phyloP scores from a whole-genome alignment of 2,888 invertebrate genomes.

The Lochmaea capreae region DNA sequence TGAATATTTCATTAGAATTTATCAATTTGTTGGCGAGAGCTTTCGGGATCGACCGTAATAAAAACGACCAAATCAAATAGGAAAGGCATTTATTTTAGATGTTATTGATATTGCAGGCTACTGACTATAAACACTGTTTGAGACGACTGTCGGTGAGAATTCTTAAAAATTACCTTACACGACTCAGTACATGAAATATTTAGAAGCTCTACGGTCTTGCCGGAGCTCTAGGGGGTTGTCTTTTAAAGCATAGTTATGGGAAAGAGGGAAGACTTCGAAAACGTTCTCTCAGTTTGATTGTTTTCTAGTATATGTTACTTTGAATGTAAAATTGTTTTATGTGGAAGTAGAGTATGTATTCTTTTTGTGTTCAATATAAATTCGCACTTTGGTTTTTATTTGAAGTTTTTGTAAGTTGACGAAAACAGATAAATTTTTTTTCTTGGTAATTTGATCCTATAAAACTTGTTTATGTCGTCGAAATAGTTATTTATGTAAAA shows the following conservation, averaged over 20 bases:
- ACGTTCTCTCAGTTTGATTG: conserved; percentile 36
- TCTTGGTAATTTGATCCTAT: too few relatives aligned
- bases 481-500: too few relatives aligned
- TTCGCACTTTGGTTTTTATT: conserved; percentile 24
- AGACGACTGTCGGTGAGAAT: conserved; percentile 60
- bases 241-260: conserved; percentile 41
- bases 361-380: conserved; percentile 15
- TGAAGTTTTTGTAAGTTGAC: neutral
- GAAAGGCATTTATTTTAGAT: conserved; percentile 59
- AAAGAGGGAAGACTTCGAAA: conserved; percentile 27
- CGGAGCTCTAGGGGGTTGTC: conserved; percentile 36
- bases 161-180: conserved; percentile 56
- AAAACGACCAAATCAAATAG: conserved; percentile 60
- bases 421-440: neutral
- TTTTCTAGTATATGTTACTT: conserved; percentile 32
- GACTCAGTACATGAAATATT: conserved; percentile 50
- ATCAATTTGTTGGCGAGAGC: conserved; percentile 39
- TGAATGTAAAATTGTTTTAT: conserved; percentile 35
- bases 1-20: conserved; percentile 41
- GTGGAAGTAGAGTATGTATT: conserved; percentile 17
- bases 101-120: conserved; percentile 62
- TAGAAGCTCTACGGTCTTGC: conserved; percentile 39
- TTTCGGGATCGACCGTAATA: conserved; percentile 43
- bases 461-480: too few relatives aligned
- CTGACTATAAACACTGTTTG: conserved; percentile 61